Percentiles rank a stretch among this genome's conserved stretches.
phyloP scores from a whole-genome alignment of 2,113 vertebrate species.

The Proteles cristata region DNA sequence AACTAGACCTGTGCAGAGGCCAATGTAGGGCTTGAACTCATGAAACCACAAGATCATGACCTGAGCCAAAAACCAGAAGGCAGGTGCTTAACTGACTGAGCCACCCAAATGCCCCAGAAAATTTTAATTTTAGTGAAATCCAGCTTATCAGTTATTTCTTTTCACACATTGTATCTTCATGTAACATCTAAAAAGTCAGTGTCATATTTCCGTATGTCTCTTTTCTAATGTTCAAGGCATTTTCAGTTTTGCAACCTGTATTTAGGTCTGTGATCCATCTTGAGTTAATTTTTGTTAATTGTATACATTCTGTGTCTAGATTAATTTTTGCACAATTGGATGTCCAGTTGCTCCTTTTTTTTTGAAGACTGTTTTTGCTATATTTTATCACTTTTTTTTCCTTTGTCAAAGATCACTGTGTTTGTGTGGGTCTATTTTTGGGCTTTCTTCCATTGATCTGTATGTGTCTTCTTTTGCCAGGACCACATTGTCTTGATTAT shows the following conservation, averaged over 20 bases:
- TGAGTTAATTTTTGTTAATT: not conserved
- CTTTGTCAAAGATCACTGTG: not conserved
- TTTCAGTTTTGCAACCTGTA: not conserved
- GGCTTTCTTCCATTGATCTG: not conserved
- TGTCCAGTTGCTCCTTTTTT: not conserved
- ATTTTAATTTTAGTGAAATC: not conserved
- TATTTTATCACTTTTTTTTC: not conserved
- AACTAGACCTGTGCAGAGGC: no score
- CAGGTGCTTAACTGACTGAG: no score
- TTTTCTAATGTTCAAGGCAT: not conserved
- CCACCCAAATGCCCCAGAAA: not conserved
- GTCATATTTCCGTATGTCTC: not conserved
- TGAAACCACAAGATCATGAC: no score
- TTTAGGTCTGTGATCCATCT: not conserved
- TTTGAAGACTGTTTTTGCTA: not conserved
- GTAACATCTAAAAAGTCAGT: not conserved
- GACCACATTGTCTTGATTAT: not conserved
- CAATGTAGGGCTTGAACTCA: no score
- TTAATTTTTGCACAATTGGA: not conserved
- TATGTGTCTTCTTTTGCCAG: not conserved
- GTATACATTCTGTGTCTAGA: not conserved
- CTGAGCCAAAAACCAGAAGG: no score
- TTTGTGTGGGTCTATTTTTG: not conserved
- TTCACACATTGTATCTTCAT: not conserved
- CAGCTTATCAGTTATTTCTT: not conserved